Evolutionary conservation across 2,888 invertebrate genomes (phyloP), one percentile per base, ranked within the genome.

Genomic region (Sarcophaga rosellei): DNA sequence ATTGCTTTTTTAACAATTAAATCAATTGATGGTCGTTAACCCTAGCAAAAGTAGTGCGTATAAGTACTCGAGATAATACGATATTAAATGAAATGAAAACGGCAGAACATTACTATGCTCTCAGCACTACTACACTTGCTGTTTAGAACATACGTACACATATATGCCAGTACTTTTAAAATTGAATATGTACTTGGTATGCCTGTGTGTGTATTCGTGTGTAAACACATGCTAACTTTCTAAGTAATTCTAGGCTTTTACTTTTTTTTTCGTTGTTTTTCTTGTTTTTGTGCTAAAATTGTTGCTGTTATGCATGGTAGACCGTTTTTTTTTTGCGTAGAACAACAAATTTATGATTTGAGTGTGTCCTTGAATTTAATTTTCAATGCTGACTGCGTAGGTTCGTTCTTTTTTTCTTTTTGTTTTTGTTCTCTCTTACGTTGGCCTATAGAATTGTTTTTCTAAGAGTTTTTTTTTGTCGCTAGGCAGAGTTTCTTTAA

Each of bases 291-390:
- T 35, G 35, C 35, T 35, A 35, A 35, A 35, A 35, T 35, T 35
- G 35, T 35, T 35, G 35, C 35, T 35, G 35, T 35, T 35, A 35
- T 35, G 35, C 35, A 35, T 35, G 35, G 35, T 35, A 35, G 8
- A 35, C 8, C 35, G 35, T 1, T 35, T 35, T 61, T 59, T 63
- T 17, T 68, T 81, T 59, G 35, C 59, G 44, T 10, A 70, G 44
- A 78, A 69, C 59, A 53, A 63, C 62, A 45, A 75, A 81, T 63
- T 65, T 75, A 70, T 75, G 75, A 20, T 69, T 61, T 21, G 45
- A 45, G 53, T 81, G 35, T 81, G 81, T 70, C 81, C 81, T 81
- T 81, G 81, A 76, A 57, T 63, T 57, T 61, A 45, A 6, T 77
- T 77, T 73, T 59, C 61, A 61, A 21, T 45, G 63, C 63, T 79